Conservation (phyloP, 2,113 vertebrate genomes). For the Oenanthe melanoleuca region DNA sequence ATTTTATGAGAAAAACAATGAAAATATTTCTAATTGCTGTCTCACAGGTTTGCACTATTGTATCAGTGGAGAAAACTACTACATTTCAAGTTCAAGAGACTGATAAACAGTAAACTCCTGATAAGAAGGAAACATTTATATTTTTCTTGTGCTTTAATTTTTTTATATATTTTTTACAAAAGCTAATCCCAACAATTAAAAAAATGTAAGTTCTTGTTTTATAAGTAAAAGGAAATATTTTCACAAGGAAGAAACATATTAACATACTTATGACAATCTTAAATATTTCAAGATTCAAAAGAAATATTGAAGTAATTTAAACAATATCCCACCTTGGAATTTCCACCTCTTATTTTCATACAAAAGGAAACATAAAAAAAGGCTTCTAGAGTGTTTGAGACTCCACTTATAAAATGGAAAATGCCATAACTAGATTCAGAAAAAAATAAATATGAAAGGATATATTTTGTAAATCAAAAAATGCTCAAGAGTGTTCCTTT, state of each 20-base stretch:
- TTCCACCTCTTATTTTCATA: neutral
- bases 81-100: neutral
- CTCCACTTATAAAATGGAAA: neutral
- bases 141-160: neutral
- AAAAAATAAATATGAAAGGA: neutral
- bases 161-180: neutral
- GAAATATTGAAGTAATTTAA: neutral
- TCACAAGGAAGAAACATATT: neutral
- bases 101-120: neutral
- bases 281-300: neutral
- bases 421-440: neutral
- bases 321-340: neutral
- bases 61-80: neutral
- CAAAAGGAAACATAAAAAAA: neutral
- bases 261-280: neutral
- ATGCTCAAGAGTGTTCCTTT: neutral
- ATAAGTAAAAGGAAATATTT: neutral
- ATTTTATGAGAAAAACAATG: neutral
- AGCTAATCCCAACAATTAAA: neutral
- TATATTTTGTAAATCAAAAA: neutral
- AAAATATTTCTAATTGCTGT: neutral
- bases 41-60: neutral
- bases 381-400: neutral
- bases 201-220: neutral
- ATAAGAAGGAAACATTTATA: neutral